Percentiles rank a stretch among this genome's conserved stretches.
Conservation (phyloP, 2,888 invertebrate species). For the Zeuzera pyrina region DNA sequence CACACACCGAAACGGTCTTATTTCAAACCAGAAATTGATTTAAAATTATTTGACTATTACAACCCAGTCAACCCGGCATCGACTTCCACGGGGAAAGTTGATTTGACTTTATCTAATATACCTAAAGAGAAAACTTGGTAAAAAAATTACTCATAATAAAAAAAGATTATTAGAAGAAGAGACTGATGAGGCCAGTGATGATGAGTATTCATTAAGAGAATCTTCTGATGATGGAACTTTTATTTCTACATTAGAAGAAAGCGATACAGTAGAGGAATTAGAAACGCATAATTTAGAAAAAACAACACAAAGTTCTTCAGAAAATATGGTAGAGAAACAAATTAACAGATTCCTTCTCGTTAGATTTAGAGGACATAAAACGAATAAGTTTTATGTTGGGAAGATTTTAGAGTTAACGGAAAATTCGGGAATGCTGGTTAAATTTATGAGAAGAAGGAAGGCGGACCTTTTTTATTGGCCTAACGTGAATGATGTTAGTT, state of each 20-base stretch:
- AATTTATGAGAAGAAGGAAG: constrained; percentile 9
- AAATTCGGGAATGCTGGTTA: constrained; percentile 6
- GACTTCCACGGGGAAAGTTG: constrained; percentile 8
- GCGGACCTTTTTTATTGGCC: constrained; percentile 11
- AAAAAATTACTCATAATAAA: constrained; percentile 5
- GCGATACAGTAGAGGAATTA: constrained; percentile 9
- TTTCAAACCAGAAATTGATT: constrained; percentile 3
- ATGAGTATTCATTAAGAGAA: constrained; percentile 12
- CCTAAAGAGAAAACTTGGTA: background rate
- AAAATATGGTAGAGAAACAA: constrained; percentile 5
- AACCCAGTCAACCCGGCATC: constrained; percentile 9
- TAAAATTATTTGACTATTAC: constrained; percentile 9
- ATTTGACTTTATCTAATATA: constrained; percentile 8
- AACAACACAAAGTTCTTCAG: constrained; percentile 2
- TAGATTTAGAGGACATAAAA: constrained; percentile 11
- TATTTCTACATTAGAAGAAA: constrained; percentile 8
- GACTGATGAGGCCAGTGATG: constrained; percentile 6
- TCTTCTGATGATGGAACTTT: constrained; percentile 11
- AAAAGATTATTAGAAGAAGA: constrained; percentile 11
- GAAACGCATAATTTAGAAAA: constrained; percentile 8
- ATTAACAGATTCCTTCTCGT: constrained; percentile 10
- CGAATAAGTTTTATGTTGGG: constrained; percentile 10
- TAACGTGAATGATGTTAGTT: constrained; percentile 11
- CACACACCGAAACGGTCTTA: constrained; percentile 3
- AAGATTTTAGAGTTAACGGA: constrained; percentile 11